These are phyloP conservation scores for Cardiocondyla obscurior DNA, from an alignment of 1,140 invertebrate genomes.

Conservation along the genomic window DNA sequence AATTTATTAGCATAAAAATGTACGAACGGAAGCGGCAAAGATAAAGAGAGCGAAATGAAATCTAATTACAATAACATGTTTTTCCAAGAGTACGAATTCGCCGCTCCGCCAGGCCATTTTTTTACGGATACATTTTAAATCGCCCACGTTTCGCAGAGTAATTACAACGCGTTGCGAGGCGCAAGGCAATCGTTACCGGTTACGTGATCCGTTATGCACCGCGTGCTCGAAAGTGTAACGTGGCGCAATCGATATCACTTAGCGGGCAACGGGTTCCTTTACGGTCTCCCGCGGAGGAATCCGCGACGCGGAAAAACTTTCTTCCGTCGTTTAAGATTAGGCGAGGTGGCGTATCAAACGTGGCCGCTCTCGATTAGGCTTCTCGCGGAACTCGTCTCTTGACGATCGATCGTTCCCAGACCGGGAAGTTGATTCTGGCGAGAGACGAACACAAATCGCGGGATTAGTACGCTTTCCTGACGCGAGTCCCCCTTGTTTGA, in stretches of 20 bases:
- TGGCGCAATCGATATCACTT: slow-evolving; percentile 52
- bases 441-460: background rate
- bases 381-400: slow-evolving; percentile 1
- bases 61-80: background rate
- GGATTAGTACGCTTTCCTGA: slow-evolving; percentile 8
- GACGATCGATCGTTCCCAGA: slow-evolving; percentile 19
- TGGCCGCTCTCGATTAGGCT: slow-evolving; percentile 16
- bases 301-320: slow-evolving; percentile 28
- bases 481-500: slow-evolving; percentile 40
- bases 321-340: background rate
- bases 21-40: background rate
- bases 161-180: background rate
- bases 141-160: background rate
- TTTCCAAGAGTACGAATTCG: background rate
- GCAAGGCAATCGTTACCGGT: slow-evolving; percentile 37
- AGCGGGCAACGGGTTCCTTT: background rate
- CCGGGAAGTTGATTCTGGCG: background rate
- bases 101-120: background rate
- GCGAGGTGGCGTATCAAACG: slow-evolving; percentile 17
- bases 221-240: slow-evolving; percentile 22
- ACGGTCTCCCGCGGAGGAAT: slow-evolving; percentile 7
- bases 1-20: background rate
- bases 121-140: background rate
- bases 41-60: background rate
- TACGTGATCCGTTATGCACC: slow-evolving; percentile 48